A percentile compares a stretch with the other conserved stretches of the same genome.
These are phyloP conservation scores for Calliopsis andreniformis DNA, from an alignment of 1,140 invertebrate genomes.

Conservation along the genomic window DNA sequence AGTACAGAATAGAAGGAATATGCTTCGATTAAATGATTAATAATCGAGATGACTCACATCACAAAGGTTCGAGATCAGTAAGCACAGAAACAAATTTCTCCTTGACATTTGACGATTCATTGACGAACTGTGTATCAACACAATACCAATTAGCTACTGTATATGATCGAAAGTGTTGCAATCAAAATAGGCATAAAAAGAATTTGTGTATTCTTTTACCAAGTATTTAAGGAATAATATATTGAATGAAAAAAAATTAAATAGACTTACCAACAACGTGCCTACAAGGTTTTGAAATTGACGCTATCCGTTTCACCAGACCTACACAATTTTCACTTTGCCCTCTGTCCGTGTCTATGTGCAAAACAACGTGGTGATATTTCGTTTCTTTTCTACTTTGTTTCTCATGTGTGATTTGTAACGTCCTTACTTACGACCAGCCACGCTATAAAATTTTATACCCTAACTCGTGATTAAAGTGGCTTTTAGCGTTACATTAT, in stretches of 20 bases:
- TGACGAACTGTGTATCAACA: neutral
- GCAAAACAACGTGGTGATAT: slow-evolving; percentile 54
- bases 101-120: too few species aligned
- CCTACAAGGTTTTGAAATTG: slow-evolving; percentile 74
- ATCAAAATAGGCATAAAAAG: slow-evolving; percentile 17
- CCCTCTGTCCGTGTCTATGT: slow-evolving; percentile 61
- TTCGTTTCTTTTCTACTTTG: slow-evolving; percentile 4
- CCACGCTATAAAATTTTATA: slow-evolving; percentile 12
- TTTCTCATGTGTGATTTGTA: neutral
- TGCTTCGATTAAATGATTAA: neutral
- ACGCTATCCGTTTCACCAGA: slow-evolving; percentile 68
- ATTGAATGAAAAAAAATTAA: slow-evolving; percentile 40
- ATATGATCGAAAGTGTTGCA: slow-evolving; percentile 19
- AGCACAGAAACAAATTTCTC: too few species aligned
- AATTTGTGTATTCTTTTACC: neutral
- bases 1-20: neutral
- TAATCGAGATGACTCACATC: neutral
- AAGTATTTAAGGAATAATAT: slow-evolving; percentile 12
- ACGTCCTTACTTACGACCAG: slow-evolving; percentile 24
- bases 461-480: slow-evolving; percentile 32
- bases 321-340: slow-evolving; percentile 64
- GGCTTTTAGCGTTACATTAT: slow-evolving; percentile 15
- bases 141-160: neutral
- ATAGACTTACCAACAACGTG: slow-evolving; percentile 70
- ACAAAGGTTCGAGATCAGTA: neutral